A percentile compares a stretch with the other conserved stretches of the same genome.
Conservation (phyloP, 2,113 vertebrate species). For the Anarrhichthys ocellatus region DNA sequence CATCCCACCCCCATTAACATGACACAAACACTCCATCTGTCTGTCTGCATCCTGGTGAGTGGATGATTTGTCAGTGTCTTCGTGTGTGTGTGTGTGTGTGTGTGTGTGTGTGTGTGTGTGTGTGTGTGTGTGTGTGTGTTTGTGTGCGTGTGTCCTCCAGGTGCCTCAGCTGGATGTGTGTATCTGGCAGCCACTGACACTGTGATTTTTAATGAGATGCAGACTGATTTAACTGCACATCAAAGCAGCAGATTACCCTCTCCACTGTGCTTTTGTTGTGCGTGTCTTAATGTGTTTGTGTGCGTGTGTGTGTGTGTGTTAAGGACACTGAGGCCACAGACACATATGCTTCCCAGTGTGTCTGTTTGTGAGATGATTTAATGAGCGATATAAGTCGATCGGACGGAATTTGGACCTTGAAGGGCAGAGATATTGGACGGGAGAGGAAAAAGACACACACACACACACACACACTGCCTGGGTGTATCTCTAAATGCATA, state of each 20-base stretch:
- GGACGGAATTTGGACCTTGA: conserved; percentile 31
- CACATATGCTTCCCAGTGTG: conserved; percentile 32
- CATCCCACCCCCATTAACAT: conserved; percentile 19
- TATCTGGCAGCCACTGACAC: conserved; percentile 43
- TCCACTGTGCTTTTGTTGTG: conserved; percentile 20
- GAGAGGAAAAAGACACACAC: neutral
- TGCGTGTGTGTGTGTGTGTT: neutral
- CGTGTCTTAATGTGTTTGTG: neutral
- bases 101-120: conserved; percentile 28
- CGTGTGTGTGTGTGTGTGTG: conserved; percentile 14
- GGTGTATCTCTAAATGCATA: neutral
- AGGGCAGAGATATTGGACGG: conserved; percentile 10
- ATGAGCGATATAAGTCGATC: conserved; percentile 51
- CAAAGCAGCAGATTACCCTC: conserved; percentile 58
- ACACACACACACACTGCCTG: neutral
- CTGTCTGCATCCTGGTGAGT: conserved; percentile 44
- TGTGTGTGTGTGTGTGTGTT: conserved; percentile 8
- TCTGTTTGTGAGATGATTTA: conserved; percentile 52
- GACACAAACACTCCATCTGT: conserved; percentile 62
- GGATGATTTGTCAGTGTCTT: conserved; percentile 11
- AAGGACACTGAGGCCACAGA: conserved; percentile 6
- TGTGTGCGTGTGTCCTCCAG: conserved; percentile 22
- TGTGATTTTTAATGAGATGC: conserved; percentile 56
- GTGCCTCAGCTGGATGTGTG: conserved; percentile 50
- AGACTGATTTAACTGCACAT: conserved; percentile 67